Conservation (phyloP, 1,140 invertebrate species). For the Palaemon carinicauda region DNA sequence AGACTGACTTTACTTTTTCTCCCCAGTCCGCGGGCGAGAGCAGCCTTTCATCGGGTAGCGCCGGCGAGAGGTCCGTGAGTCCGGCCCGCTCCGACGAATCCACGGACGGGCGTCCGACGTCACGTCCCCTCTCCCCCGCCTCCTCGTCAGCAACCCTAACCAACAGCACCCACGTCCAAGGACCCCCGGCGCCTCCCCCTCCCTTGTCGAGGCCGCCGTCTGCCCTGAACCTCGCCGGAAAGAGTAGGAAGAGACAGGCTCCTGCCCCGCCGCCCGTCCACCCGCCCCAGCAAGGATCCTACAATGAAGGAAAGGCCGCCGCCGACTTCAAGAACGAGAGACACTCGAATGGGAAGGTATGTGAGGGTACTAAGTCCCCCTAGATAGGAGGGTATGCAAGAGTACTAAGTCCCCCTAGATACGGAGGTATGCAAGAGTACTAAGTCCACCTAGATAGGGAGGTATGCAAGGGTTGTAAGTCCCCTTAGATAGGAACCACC, state of each 20-base stretch:
- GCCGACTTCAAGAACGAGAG: no score
- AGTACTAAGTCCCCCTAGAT: no score
- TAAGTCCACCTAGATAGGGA: no score
- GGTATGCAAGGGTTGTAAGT: no score
- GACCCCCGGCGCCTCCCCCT: not conserved
- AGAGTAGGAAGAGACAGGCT: slow-evolving; percentile 60
- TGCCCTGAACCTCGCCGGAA: slow-evolving; percentile 53
- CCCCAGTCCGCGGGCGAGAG: slow-evolving; percentile 63
- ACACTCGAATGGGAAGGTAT: slow-evolving; percentile 59
- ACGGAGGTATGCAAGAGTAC: no score
- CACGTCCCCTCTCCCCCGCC: not conserved
- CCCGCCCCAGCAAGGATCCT: slow-evolving; percentile 54
- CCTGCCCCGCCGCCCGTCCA: slow-evolving; percentile 15
- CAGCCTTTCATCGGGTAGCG: slow-evolving; percentile 61
- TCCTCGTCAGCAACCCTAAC: not conserved
- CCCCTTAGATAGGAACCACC: no score
- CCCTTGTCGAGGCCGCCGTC: not conserved
- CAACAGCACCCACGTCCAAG: not conserved
- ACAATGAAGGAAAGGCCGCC: no score
- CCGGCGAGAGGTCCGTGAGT: slow-evolving; percentile 61
- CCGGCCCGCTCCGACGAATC: slow-evolving; percentile 60
- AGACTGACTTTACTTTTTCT: not conserved
- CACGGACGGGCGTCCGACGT: not conserved
- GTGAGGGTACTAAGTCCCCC: no score
- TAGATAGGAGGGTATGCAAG: no score